Percentiles rank a stretch among this genome's conserved stretches.
Evolutionary conservation across 53 echinoderm and acorn worm species (phyloP).

Genomic region (Mesocentrotus franciscanus): DNA sequence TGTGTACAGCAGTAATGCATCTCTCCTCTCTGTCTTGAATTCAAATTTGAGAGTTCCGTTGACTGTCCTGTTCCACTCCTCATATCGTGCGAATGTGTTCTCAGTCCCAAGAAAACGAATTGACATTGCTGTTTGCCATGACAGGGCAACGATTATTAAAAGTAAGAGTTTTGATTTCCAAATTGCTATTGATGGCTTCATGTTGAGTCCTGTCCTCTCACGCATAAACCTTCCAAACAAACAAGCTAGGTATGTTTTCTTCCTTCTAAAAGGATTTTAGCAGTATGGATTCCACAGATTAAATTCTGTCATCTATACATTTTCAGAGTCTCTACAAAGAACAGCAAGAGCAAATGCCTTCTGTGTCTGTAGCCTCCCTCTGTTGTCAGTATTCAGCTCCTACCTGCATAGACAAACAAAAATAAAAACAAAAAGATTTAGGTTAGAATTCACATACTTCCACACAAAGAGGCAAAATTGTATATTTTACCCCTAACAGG

Average conservation of each 20-base stretch:
- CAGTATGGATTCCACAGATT: background rate
- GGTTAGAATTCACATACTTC: background rate
- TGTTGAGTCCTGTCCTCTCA: constrained; percentile 12
- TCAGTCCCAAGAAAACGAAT: constrained; percentile 70
- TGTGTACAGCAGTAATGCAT: constrained; percentile 76
- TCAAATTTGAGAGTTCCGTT: constrained; percentile 95
- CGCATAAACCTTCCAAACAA: background rate
- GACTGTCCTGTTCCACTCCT: constrained; percentile 86
- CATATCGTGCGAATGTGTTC: constrained; percentile 81
- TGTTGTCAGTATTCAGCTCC: background rate
- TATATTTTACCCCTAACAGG: background rate
- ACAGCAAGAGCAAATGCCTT: background rate
- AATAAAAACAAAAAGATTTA: background rate
- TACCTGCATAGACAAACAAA: background rate
- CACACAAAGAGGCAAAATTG: background rate
- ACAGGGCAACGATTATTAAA: constrained; percentile 41
- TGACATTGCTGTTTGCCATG: constrained; percentile 42
- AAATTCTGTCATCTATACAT: constrained; percentile 26
- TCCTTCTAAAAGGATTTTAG: background rate
- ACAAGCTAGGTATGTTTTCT: background rate
- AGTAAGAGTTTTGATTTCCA: constrained; percentile 66
- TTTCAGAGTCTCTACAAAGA: background rate
- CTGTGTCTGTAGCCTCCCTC: background rate
- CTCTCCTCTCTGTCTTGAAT: constrained; percentile 77
- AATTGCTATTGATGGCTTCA: constrained; percentile 62